These are phyloP conservation scores for Noctua janthina DNA, from an alignment of 2,888 invertebrate genomes.

Conservation along the genomic window DNA sequence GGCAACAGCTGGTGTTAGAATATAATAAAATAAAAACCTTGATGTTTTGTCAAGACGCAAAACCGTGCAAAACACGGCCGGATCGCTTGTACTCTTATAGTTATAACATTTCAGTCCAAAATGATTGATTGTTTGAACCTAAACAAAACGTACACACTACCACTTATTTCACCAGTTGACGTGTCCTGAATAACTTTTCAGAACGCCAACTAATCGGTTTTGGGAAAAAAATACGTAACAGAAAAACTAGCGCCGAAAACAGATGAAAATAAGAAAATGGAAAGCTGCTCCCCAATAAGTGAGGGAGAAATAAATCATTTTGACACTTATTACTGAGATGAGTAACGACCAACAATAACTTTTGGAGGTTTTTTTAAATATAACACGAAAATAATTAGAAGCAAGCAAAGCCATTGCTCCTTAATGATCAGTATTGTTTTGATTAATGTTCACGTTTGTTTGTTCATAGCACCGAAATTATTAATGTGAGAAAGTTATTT, in stretches of 20 bases:
- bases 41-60: neutral
- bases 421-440: constrained; percentile 57
- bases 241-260: constrained; percentile 51
- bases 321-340: constrained; percentile 82
- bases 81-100: neutral
- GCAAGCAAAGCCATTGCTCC: constrained; percentile 63
- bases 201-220: constrained; percentile 38
- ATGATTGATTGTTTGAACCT: neutral
- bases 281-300: constrained; percentile 70
- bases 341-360: constrained; percentile 77
- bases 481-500: constrained; percentile 28
- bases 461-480: constrained; percentile 18
- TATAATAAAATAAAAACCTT: neutral
- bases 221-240: constrained; percentile 19
- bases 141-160: neutral
- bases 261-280: constrained; percentile 62
- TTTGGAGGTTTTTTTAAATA: constrained; percentile 68
- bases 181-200: constrained; percentile 29
- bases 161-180: constrained; percentile 24
- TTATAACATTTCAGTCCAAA: neutral
- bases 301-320: constrained; percentile 78
- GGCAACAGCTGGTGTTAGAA: too few relatives aligned
- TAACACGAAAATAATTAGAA: constrained; percentile 74
- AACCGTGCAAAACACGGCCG: neutral
- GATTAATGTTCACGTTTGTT: constrained; percentile 59